These are phyloP conservation scores for Steromphala cineraria DNA, from an alignment of 2,888 invertebrate species.

Conservation along the genomic window DNA sequence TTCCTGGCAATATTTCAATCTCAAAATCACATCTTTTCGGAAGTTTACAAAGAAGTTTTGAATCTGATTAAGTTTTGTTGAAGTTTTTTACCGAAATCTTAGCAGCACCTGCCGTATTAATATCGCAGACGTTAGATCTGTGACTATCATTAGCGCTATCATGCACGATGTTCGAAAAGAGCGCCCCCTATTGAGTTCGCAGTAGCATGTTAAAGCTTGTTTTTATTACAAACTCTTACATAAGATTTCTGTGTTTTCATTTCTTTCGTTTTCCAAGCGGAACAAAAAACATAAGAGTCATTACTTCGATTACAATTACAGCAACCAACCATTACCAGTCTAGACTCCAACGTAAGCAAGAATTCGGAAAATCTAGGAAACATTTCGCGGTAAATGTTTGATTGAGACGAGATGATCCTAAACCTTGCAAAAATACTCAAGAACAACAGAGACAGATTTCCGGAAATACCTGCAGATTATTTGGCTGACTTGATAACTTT, in stretches of 20 bases:
- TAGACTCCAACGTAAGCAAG: no score
- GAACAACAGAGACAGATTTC: no score
- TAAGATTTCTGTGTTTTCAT: conserved; percentile 1
- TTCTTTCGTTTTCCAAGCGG: background rate
- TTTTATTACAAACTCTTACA: background rate
- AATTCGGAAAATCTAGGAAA: no score
- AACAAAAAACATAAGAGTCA: background rate
- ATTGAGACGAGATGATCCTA: no score
- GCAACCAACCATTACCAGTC: no score
- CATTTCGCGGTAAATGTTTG: no score
- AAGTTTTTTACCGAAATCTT: background rate
- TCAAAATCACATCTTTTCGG: no score
- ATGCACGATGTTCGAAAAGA: background rate
- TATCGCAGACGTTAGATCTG: conserved; percentile 2
- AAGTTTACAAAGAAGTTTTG: background rate
- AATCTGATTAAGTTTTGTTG: background rate
- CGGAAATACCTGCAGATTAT: no score
- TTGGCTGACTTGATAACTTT: no score
- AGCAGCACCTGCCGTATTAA: conserved; percentile 2
- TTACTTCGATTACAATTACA: background rate
- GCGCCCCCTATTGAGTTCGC: background rate
- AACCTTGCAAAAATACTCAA: no score
- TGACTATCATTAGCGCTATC: conserved; percentile 7
- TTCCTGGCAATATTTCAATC: no score
- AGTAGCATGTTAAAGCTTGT: background rate